These are phyloP conservation scores for Micrasema minimum DNA, from an alignment of 1,140 invertebrate genomes.

Conservation along the genomic window DNA sequence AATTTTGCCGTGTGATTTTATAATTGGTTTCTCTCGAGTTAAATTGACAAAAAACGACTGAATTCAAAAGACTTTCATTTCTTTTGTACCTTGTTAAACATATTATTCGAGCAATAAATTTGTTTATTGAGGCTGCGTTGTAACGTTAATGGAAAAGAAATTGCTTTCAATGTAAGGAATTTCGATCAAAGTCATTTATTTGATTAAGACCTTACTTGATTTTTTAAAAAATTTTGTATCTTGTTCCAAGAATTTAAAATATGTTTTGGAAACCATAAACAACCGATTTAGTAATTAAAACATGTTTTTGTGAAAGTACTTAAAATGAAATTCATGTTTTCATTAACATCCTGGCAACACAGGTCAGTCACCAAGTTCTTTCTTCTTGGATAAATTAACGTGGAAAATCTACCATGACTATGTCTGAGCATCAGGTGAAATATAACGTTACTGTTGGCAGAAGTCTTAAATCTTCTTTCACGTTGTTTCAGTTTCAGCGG, in stretches of 20 bases:
- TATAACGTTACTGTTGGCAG: neutral
- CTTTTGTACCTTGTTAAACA: neutral
- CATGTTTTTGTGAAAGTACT: no score
- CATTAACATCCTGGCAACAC: no score
- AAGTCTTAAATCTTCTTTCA: conserved; percentile 23
- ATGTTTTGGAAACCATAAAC: no score
- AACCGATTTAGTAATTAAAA: no score
- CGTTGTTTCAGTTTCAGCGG: conserved; percentile 12
- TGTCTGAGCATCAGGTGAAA: neutral
- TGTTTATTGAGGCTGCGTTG: neutral
- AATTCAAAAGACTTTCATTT: no score
- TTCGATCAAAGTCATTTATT: conserved; percentile 6
- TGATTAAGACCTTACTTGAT: neutral
- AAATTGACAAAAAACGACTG: neutral
- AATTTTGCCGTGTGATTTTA: no score
- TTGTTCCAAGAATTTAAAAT: neutral
- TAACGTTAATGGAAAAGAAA: neutral
- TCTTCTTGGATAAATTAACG: no score
- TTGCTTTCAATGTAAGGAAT: neutral
- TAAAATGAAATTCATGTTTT: no score
- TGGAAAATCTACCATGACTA: no score
- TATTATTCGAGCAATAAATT: conserved; percentile 3
- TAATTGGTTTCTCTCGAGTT: neutral
- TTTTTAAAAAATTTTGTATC: neutral
- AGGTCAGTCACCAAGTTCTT: no score